Conservation (phyloP, 1,140 invertebrate genomes). For the Meloidogyne floridensis region DNA sequence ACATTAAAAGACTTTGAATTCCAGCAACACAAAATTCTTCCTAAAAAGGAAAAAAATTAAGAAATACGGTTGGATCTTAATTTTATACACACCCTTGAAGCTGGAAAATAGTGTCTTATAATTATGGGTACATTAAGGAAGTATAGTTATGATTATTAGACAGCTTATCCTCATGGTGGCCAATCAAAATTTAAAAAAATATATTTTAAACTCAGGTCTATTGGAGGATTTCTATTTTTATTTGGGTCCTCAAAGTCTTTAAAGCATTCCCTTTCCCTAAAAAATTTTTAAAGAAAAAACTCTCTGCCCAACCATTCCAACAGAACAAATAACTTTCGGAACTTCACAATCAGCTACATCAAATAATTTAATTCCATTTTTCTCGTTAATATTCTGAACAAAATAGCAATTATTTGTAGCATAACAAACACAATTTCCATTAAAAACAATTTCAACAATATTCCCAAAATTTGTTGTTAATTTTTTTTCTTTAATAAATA, state of each 20-base stretch:
- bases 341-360: not conserved
- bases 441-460: conserved; percentile 25
- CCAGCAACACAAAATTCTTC: conserved; percentile 24
- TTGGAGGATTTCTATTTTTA: too few relatives aligned
- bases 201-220: too few relatives aligned
- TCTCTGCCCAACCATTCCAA: conserved; percentile 11
- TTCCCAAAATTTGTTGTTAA: not conserved
- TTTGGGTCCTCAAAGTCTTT: too few relatives aligned
- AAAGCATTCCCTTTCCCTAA: too few relatives aligned
- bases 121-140: too few relatives aligned
- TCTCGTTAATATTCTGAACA: conserved; percentile 18
- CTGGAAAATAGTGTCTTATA: too few relatives aligned
- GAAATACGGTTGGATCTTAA: too few relatives aligned
- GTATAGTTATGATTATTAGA: too few relatives aligned
- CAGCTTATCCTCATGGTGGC: too few relatives aligned
- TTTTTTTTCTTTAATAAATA: conserved; percentile 12
- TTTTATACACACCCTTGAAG: too few relatives aligned
- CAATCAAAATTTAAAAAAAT: too few relatives aligned
- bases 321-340: conserved; percentile 14
- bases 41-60: not conserved
- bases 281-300: not conserved
- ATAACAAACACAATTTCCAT: conserved; percentile 28
- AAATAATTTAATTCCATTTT: conserved; percentile 24
- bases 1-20: conserved; percentile 21
- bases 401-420: conserved; percentile 12